Base-by-base conservation (phyloP, 2,797 vertebrate genomes). In the Acanthopagrus latus region DNA sequence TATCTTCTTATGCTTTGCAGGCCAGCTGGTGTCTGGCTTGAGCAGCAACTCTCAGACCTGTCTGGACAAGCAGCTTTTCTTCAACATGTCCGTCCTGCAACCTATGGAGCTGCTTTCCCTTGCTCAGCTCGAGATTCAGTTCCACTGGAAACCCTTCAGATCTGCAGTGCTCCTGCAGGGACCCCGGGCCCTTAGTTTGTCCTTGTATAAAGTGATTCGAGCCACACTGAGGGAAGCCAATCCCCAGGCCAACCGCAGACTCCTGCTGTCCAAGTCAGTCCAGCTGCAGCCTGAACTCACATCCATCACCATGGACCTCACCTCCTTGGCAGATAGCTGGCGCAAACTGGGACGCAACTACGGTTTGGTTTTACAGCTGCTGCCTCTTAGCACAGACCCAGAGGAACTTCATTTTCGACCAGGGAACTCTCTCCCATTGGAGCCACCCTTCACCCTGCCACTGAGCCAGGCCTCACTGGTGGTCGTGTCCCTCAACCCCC, bases 31-130 rank as follows among this genome's bases (percentile, higher is more conserved):
- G 14, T 93, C 93, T 0, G 78, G 29, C 0, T 78, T 65, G 85
- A 93, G 88, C 78, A 64, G 88, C 67, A 85, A 41, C 77, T 84
- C 88, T 38, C 74, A 88, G 16, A 76, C 75, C 51, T 97, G 96
- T 23, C 88, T 96, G 82, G 94, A 95, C 89, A 97, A 96, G 89
- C 95, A 92, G 46, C 92, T 97, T 0, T 94, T 94, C 93, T 99
- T 99, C 78, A 97, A 99, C 89, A 86, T 98, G 87, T 97, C 97
- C 0, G 95, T 93, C 41, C 95, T 99, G 86, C 96, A 97, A 81
- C 90, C 95, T 4, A 90, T 85, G 8, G 98, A 99, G 90, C 85
- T 77, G 67, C 72, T 96, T 68, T 97, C 96, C 0, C 84, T 96
- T 86, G 97, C 95, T 7, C 97, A 94, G 88, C 93, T 99, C 85